A percentile compares a stretch with the other conserved stretches of the same genome.
These are phyloP conservation scores for Isurus oxyrinchus DNA, from an alignment of 2,113 vertebrate genomes.

Conservation along the genomic window DNA sequence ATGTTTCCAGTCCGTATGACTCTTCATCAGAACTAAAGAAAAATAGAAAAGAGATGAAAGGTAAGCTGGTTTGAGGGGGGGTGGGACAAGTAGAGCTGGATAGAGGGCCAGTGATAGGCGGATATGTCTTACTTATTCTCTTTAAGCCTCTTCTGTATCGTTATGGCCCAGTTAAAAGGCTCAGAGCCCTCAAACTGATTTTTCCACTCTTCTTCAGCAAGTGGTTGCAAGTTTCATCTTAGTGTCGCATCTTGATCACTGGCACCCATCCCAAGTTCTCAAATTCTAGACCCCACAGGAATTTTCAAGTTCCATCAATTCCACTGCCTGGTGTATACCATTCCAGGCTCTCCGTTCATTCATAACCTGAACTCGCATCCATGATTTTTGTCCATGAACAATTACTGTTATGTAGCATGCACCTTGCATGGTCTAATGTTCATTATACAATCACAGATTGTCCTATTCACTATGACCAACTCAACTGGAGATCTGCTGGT, in stretches of 20 bases:
- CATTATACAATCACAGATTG: background rate
- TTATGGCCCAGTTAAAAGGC: background rate
- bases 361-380: background rate
- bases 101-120: too few species aligned
- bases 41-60: too few species aligned
- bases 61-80: too few species aligned
- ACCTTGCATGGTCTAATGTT: background rate
- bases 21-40: too few species aligned
- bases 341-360: background rate
- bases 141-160: background rate
- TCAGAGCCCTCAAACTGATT: background rate
- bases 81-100: too few species aligned
- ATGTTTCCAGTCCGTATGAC: too few species aligned
- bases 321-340: background rate
- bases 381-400: background rate
- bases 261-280: background rate
- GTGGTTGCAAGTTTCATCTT: background rate
- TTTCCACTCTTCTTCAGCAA: background rate
- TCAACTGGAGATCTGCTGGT: background rate
- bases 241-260: background rate
- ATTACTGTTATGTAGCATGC: background rate
- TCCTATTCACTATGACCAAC: background rate
- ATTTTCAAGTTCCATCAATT: background rate
- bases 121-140: background rate
- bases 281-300: background rate